A percentile compares a stretch with the other conserved stretches of the same genome.
These are phyloP conservation scores for Rhinogobio ventralis DNA, from an alignment of 2,797 vertebrate genomes.

Conservation along the genomic window DNA sequence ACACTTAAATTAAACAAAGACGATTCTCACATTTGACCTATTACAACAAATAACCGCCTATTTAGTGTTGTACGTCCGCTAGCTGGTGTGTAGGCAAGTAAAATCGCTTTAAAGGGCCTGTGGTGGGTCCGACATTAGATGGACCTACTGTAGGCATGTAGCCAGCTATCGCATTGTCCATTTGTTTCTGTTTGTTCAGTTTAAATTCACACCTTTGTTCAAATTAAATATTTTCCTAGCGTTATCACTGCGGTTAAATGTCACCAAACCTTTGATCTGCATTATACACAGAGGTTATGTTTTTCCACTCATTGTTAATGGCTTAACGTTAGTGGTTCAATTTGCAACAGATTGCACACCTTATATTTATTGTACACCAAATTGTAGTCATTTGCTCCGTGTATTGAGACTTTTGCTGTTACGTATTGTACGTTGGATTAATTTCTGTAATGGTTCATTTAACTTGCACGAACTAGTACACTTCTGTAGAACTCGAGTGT, in stretches of 20 bases:
- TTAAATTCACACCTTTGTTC: constrained; percentile 1
- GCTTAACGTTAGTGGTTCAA: background rate
- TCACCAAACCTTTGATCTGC: constrained; percentile 9
- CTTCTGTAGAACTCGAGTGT: background rate
- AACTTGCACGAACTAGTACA: background rate
- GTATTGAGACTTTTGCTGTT: background rate
- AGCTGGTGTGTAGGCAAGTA: background rate
- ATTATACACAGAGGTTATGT: background rate
- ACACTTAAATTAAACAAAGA: background rate
- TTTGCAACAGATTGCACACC: background rate
- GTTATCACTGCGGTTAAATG: background rate
- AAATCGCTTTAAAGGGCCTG: constrained; percentile 40
- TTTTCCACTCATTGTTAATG: constrained; percentile 1
- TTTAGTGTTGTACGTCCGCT: background rate
- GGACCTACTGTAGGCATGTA: constrained; percentile 24
- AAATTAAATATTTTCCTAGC: background rate
- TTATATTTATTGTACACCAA: background rate
- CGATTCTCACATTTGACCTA: background rate
- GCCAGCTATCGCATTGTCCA: constrained; percentile 36
- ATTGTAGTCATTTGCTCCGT: background rate
- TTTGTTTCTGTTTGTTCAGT: constrained; percentile 36
- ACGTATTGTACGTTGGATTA: background rate
- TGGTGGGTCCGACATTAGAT: constrained; percentile 34
- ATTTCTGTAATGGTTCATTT: background rate
- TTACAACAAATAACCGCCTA: background rate